Conservation (phyloP, 2,888 invertebrate species). For the Spilosoma lubricipeda region DNA sequence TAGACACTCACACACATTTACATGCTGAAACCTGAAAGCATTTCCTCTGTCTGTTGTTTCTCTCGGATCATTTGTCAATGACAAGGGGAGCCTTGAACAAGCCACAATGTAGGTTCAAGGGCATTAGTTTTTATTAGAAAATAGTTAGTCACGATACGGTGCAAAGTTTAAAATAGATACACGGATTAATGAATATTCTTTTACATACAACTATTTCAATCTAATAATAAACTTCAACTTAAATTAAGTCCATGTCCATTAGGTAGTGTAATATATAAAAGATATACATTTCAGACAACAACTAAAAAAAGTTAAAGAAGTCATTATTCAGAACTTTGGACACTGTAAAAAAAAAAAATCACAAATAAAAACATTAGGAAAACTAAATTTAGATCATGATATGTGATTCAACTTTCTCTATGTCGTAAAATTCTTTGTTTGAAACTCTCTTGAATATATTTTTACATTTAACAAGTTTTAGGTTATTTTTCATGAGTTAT, state of each 20-base stretch:
- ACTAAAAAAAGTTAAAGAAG: no score
- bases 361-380: not conserved
- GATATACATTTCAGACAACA: no score
- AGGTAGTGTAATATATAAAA: not conserved
- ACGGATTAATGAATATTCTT: not conserved
- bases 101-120: conserved; percentile 54
- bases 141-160: conserved; percentile 29
- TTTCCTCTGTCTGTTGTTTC: conserved; percentile 55
- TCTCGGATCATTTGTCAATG: conserved; percentile 63
- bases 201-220: not conserved
- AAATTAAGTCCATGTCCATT: not conserved
- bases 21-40: conserved; percentile 44
- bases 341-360: no score
- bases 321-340: no score
- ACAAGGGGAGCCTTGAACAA: conserved; percentile 49
- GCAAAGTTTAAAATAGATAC: conserved; percentile 11
- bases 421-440: not conserved
- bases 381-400: not conserved
- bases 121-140: conserved; percentile 24
- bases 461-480: no score
- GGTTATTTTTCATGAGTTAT: no score
- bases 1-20: conserved; percentile 17
- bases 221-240: not conserved
- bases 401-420: not conserved
- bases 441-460: no score